phyloP scores from a whole-genome alignment of 2,888 invertebrate genomes.

The Lycia hirtaria region DNA sequence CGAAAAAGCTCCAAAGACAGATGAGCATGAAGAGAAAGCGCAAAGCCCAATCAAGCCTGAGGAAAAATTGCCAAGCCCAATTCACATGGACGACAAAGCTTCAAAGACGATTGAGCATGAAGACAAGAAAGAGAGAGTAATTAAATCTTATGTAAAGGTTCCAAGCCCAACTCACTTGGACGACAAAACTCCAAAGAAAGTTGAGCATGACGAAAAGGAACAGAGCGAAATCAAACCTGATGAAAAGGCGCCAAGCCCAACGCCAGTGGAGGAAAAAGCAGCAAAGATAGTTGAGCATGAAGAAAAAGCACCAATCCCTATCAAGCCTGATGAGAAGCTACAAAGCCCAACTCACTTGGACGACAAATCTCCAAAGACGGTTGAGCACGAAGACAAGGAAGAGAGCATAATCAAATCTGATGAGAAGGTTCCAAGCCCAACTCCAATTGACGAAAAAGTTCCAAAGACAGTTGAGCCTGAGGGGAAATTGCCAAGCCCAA shows the following conservation, averaged over 20 bases:
- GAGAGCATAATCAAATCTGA: not conserved
- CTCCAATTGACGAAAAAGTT: not conserved
- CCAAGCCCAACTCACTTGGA: conserved; percentile 1
- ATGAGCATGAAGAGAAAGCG: not conserved
- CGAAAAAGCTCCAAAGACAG: not conserved
- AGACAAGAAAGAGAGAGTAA: conserved; percentile 2
- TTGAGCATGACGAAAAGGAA: conserved; percentile 18
- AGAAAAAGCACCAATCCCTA: not conserved
- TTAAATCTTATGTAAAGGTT: conserved; percentile 6
- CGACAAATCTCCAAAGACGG: too few relatives aligned
- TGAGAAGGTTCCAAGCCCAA: not conserved
- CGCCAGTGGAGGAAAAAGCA: too few relatives aligned
- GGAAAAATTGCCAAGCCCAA: not conserved
- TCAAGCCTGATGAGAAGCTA: not conserved
- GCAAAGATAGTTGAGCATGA: not conserved
- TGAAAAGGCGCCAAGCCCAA: not conserved
- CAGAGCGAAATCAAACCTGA: conserved; percentile 14
- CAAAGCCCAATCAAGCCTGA: not conserved
- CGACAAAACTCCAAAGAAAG: conserved; percentile 9
- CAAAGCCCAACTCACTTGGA: not conserved
- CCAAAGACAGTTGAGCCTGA: conserved; percentile 5
- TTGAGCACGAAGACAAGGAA: too few relatives aligned
- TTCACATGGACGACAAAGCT: conserved; percentile 19
- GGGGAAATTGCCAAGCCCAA: not conserved
- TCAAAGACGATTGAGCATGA: conserved; percentile 12